A percentile compares a stretch with the other conserved stretches of the same genome.
These are phyloP conservation scores for Alviniconcha strummeri DNA, from an alignment of 2,888 invertebrate species.

Conservation along the genomic window DNA sequence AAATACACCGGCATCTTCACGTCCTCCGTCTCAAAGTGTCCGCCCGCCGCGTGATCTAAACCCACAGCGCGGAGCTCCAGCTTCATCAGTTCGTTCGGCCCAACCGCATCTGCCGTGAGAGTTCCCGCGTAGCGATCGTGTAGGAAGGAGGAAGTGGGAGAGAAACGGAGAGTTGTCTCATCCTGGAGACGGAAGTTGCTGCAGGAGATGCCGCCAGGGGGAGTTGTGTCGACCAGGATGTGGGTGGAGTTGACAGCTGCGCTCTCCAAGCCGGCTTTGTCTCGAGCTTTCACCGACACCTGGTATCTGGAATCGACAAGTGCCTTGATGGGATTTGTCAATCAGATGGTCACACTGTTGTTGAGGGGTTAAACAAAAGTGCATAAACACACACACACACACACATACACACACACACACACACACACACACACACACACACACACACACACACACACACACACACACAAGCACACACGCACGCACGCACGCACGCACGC, in stretches of 20 bases:
- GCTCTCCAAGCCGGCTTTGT: constrained; percentile 46
- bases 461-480: no score
- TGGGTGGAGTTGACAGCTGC: constrained; percentile 30
- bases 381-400: no score
- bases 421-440: no score
- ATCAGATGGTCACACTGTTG: no score
- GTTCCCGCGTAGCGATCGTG: background rate
- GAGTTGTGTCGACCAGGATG: constrained; percentile 41
- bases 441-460: no score
- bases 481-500: no score
- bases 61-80: background rate
- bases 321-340: no score
- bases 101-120: background rate
- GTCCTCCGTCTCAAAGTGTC: background rate
- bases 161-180: background rate
- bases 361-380: no score
- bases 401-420: no score
- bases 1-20: background rate
- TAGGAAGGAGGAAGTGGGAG: background rate
- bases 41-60: background rate
- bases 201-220: constrained; percentile 40
- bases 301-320: constrained; percentile 25
- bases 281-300: constrained; percentile 44
- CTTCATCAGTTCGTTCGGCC: constrained; percentile 1
- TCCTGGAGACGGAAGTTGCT: background rate